Percentiles rank a stretch among this genome's conserved stretches.
These are phyloP conservation scores for Nephrocerus scutellatus DNA, from an alignment of 2,888 invertebrate species.

Conservation along the genomic window DNA sequence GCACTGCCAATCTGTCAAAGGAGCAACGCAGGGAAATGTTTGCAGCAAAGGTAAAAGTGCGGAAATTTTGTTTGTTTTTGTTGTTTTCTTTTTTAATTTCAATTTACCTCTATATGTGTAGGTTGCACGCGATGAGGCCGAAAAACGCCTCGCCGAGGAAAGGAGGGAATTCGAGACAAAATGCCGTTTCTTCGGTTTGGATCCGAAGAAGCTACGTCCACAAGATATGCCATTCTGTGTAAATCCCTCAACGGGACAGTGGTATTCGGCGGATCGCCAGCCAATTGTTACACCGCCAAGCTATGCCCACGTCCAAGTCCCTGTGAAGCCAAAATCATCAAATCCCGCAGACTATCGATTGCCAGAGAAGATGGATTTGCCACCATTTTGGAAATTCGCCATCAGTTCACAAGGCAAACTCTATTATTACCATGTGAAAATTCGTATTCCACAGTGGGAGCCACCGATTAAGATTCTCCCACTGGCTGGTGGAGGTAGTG, in stretches of 20 bases:
- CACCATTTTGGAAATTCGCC: conserved; percentile 82
- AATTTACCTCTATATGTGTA: conserved; percentile 13
- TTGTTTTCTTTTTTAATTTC: conserved; percentile 4
- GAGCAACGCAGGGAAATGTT: conserved; percentile 43
- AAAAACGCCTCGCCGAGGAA: conserved; percentile 41
- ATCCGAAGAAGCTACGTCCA: conserved; percentile 35
- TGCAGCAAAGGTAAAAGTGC: conserved; percentile 36
- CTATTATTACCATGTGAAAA: conserved; percentile 85
- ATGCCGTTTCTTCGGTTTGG: conserved; percentile 43
- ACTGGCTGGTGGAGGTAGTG: conserved; percentile 32
- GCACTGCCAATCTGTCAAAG: conserved; percentile 35
- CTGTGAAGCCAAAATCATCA: conserved; percentile 31
- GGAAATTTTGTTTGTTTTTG: background rate
- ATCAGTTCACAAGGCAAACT: conserved; percentile 73
- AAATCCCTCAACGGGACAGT: conserved; percentile 43
- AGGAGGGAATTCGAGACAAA: conserved; percentile 41
- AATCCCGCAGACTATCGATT: conserved; percentile 39
- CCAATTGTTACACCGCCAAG: conserved; percentile 40
- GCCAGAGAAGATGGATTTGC: conserved; percentile 56
- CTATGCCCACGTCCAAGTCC: conserved; percentile 36
- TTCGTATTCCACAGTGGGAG: conserved; percentile 71
- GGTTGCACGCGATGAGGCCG: conserved; percentile 45
- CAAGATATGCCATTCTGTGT: conserved; percentile 42
- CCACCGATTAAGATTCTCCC: conserved; percentile 51
- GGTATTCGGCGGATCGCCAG: conserved; percentile 39